Conservation (phyloP, 53 echinoderm and acorn worm species). For the Stichopus horrens region DNA sequence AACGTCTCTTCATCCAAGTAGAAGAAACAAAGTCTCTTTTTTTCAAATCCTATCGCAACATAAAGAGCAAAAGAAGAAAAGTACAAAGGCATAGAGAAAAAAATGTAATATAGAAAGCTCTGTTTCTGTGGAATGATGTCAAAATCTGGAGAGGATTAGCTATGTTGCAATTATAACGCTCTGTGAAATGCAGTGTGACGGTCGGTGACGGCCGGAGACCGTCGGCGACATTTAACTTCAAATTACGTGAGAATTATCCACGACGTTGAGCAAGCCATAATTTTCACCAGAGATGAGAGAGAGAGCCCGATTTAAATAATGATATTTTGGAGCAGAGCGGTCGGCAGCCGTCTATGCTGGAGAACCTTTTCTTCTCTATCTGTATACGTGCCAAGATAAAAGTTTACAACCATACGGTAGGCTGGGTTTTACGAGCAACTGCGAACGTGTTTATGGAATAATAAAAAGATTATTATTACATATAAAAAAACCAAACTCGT, state of each 20-base stretch:
- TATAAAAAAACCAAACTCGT: slow-evolving; percentile 38
- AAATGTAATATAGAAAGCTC: too few species aligned
- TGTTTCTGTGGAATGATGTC: too few species aligned
- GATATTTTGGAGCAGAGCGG: too few species aligned
- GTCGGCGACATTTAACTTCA: not conserved
- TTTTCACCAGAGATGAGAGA: not conserved
- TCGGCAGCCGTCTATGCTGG: too few species aligned
- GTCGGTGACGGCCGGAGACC: not conserved
- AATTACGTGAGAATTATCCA: not conserved
- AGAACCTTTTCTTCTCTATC: too few species aligned
- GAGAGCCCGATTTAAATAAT: too few species aligned
- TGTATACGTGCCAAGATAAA: slow-evolving; percentile 4
- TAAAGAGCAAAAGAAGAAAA: too few species aligned
- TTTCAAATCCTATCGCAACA: too few species aligned
- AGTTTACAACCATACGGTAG: slow-evolving; percentile 27
- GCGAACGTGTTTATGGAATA: slow-evolving; percentile 42
- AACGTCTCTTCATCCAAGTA: too few species aligned
- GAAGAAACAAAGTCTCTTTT: too few species aligned
- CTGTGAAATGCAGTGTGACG: not conserved
- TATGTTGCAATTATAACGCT: not conserved
- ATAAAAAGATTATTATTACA: slow-evolving; percentile 25
- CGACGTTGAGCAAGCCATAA: not conserved
- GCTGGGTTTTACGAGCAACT: slow-evolving; percentile 31
- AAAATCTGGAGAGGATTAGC: too few species aligned
- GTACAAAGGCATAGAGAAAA: too few species aligned